A percentile compares a stretch with the other conserved stretches of the same genome.
Conservation (phyloP, 2,888 invertebrate species). For the Drosophila monieri region DNA sequence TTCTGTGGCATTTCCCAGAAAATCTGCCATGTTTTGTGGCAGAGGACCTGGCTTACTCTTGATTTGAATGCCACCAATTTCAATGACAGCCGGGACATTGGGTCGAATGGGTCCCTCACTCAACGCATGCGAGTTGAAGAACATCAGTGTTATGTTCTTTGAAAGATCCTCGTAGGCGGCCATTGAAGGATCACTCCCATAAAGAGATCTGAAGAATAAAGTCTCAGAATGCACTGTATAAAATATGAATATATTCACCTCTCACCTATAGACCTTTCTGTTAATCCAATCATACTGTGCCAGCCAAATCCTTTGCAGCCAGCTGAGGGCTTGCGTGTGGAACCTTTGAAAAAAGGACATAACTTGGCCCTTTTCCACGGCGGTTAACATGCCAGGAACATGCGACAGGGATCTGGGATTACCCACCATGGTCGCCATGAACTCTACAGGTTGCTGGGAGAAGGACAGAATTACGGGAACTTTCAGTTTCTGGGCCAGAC, state of each 20-base stretch:
- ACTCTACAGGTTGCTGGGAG: conserved; percentile 41
- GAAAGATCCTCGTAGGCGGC: conserved; percentile 62
- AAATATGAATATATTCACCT: background rate
- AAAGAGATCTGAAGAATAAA: conserved; percentile 21
- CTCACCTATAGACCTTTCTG: conserved; percentile 49
- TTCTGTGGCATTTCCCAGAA: conserved; percentile 81
- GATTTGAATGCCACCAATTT: conserved; percentile 82
- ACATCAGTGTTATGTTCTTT: conserved; percentile 78
- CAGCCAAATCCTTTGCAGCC: background rate
- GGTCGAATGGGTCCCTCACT: conserved; percentile 79
- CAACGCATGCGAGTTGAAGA: conserved; percentile 72
- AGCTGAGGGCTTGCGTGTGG: conserved; percentile 13
- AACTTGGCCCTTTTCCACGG: conserved; percentile 24
- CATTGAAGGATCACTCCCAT: conserved; percentile 60
- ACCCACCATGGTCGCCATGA: conserved; percentile 61
- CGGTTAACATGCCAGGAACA: conserved; percentile 59
- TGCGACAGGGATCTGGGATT: conserved; percentile 68
- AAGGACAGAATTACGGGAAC: conserved; percentile 70
- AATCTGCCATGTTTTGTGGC: conserved; percentile 78
- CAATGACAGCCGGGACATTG: conserved; percentile 77
- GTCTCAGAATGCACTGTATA: rapidly evolving
- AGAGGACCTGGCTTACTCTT: conserved; percentile 76
- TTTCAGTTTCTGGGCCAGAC: conserved; percentile 68
- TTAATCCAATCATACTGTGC: conserved; percentile 24
- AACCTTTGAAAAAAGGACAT: conserved; percentile 60